Percentiles rank a stretch among this genome's conserved stretches.
Conservation (phyloP, 2,888 invertebrate species). For the Drosophila hamatofila region DNA sequence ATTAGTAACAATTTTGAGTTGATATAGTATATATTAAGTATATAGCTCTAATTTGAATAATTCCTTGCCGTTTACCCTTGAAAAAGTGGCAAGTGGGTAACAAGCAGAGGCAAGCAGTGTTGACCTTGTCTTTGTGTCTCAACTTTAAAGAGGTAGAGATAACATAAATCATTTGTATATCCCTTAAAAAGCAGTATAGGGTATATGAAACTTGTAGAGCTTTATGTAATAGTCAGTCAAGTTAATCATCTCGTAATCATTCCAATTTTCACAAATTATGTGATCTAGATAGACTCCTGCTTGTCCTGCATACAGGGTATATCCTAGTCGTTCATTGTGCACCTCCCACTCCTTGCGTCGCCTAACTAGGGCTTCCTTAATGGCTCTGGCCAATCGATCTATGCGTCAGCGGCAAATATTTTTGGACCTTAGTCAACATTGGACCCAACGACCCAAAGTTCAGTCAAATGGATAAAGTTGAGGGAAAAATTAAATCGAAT, state of each 20-base stretch:
- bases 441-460: constrained; percentile 36
- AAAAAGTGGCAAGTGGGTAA: no score
- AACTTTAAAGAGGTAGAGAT: not conserved
- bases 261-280: no score
- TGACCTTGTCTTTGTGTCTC: not conserved
- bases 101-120: no score
- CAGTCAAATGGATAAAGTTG: constrained; percentile 34
- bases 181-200: not conserved
- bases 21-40: not conserved
- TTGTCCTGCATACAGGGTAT: not conserved
- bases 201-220: not conserved
- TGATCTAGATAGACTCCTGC: not conserved
- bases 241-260: no score
- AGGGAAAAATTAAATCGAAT: not conserved
- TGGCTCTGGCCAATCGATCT: constrained; percentile 23
- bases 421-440: constrained; percentile 71
- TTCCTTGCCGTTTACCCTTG: not conserved
- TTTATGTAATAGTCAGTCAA: not conserved
- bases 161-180: not conserved
- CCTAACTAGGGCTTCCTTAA: constrained; percentile 23
- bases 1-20: not conserved
- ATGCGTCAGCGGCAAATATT: constrained; percentile 66
- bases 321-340: not conserved
- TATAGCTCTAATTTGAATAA: not conserved
- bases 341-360: not conserved